Evolutionary conservation across 2,797 vertebrate genomes (phyloP), one percentile per base, ranked within the genome.

Genomic region (Phoebastria nigripes): DNA sequence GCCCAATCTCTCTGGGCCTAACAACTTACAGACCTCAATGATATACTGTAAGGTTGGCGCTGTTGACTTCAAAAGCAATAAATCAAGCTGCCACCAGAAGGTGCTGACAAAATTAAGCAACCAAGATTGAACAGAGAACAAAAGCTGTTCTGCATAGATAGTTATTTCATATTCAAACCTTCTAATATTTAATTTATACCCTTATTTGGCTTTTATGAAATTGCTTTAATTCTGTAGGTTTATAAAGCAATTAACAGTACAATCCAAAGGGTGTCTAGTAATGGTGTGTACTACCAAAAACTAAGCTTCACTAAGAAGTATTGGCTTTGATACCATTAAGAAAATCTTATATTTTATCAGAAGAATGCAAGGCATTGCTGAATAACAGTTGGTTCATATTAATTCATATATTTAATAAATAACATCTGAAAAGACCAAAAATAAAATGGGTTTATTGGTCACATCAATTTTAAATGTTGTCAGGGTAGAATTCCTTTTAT

Each of bases 121-220:
- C 19, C 20, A 52, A 74, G 63, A 96, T 86, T 83, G 78, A 87
- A 87, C 39, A 94, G 77, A 96, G 79, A 96, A 94, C 84, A 95
- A 93, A 96, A 94, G 63, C 73, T 91, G 46, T 66, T 96, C 63
- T 86, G 65, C 65, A 67, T 82, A 95, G 86, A 87, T 70, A 59
- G 51, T 90, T 95, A 92, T 95, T 94, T 96, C 85, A 66, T 65
- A 84, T 89, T 92, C 91, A 90, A 73, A 54, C n/a, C 6, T 84
- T 62, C 79, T 95, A 81, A 90, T 93, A 86, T 95, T 93, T 97
- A 96, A 95, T 96, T 96, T 93, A 96, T 94, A 86, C 18, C 41
- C 31, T 87, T 96, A 93, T 96, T 96, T 96, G 52, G 33, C 37
- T 90, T 95, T 93, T 96, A 87, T 79, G 71, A 91, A 94, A 94